phyloP scores from a whole-genome alignment of 2,888 invertebrate genomes.

The Papilio demoleus region DNA sequence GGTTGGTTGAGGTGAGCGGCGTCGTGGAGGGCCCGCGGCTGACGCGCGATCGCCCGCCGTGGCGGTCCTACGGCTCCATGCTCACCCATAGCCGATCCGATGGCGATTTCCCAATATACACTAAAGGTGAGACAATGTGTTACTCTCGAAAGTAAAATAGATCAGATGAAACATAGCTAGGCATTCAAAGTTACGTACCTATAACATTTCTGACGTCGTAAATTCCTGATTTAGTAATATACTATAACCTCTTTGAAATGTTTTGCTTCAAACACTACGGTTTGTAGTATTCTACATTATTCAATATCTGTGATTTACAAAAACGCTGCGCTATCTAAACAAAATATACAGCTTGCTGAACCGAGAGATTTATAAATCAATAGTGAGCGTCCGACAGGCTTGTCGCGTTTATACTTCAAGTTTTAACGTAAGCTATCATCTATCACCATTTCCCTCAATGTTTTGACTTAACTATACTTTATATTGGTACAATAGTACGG shows the following conservation, averaged over 20 bases:
- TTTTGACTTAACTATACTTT: slow-evolving; percentile 11
- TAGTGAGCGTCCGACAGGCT: slow-evolving; percentile 56
- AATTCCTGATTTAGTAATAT: background rate
- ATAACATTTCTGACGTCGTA: background rate
- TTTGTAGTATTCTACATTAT: background rate
- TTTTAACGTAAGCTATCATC: slow-evolving; percentile 19
- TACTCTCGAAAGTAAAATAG: background rate
- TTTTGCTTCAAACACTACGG: slow-evolving; percentile 10
- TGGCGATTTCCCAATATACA: slow-evolving; percentile 92
- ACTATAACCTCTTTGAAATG: slow-evolving; percentile 20
- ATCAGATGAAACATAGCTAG: background rate
- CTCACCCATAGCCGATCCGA: slow-evolving; percentile 93
- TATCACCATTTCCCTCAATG: slow-evolving; percentile 7
- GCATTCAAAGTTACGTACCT: background rate
- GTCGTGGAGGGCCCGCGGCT: slow-evolving; percentile 81
- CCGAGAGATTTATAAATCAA: slow-evolving; percentile 60
- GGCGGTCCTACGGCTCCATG: slow-evolving; percentile 88
- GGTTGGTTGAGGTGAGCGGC: slow-evolving; percentile 73
- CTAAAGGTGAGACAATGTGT: slow-evolving; percentile 84
- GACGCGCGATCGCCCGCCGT: slow-evolving; percentile 79
- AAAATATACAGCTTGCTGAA: slow-evolving; percentile 52
- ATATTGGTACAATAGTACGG: slow-evolving; percentile 17
- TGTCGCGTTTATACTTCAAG: slow-evolving; percentile 44
- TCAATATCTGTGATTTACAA: background rate
- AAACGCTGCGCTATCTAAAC: slow-evolving; percentile 45